Conservation (phyloP, 1,140 invertebrate species). For the Neodiprion lecontei region DNA sequence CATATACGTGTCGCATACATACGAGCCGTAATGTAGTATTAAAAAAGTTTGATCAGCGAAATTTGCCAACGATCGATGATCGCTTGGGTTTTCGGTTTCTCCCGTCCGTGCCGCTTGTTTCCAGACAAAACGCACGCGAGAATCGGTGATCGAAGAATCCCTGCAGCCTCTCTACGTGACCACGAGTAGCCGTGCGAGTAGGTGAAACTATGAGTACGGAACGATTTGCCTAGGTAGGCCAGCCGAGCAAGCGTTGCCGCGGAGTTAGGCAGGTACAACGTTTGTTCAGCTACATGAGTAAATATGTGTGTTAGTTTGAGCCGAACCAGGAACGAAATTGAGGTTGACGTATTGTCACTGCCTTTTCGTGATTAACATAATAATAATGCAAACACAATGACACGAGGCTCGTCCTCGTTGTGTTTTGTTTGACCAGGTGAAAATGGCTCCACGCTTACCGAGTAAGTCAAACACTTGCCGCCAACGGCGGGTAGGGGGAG, state of each 20-base stretch:
- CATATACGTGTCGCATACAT: too few relatives aligned
- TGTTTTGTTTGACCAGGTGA: conserved; percentile 60
- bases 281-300: conserved; percentile 46
- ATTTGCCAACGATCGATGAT: too few relatives aligned
- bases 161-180: too few relatives aligned
- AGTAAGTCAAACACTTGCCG: not conserved
- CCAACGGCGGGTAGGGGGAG: not conserved
- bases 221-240: conserved; percentile 48
- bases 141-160: too few relatives aligned
- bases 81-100: too few relatives aligned
- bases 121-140: not conserved
- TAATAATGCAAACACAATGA: conserved; percentile 63
- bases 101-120: not conserved
- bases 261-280: conserved; percentile 32
- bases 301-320: not conserved
- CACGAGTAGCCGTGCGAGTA: too few relatives aligned
- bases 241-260: too few relatives aligned
- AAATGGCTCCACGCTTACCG: conserved; percentile 34
- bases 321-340: conserved; percentile 47
- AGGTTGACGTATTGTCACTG: conserved; percentile 59
- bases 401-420: conserved; percentile 32
- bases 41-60: too few relatives aligned
- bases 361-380: conserved; percentile 59
- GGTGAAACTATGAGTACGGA: conserved; percentile 20
- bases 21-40: too few relatives aligned